Conservation (phyloP, 2,797 vertebrate genomes). For the Anguilla anguilla region DNA sequence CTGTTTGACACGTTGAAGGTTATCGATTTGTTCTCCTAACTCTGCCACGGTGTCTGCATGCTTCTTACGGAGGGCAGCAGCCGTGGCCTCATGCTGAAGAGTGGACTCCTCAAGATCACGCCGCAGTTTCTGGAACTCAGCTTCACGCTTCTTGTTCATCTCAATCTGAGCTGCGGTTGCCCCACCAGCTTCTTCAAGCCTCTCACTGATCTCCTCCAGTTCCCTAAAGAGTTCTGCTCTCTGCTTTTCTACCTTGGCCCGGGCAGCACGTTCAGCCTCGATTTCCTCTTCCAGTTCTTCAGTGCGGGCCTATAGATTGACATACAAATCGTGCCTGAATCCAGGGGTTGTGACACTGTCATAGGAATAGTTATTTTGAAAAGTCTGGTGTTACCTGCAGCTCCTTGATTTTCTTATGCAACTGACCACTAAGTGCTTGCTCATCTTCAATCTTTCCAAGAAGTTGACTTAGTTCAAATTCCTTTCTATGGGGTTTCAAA, state of each 20-base stretch:
- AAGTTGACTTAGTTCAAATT: slow-evolving; percentile 84
- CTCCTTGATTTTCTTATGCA: slow-evolving; percentile 78
- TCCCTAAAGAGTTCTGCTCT: slow-evolving; percentile 79
- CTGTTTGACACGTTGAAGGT: slow-evolving; percentile 88
- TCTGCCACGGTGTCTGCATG: slow-evolving; percentile 84
- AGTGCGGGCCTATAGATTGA: slow-evolving; percentile 72
- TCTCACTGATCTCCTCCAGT: slow-evolving; percentile 88
- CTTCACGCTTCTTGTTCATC: slow-evolving; percentile 88
- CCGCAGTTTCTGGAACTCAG: slow-evolving; percentile 85
- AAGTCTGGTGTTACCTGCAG: slow-evolving; percentile 72
- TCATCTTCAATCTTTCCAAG: slow-evolving; percentile 86
- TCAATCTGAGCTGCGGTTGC: slow-evolving; percentile 80
- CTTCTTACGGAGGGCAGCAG: slow-evolving; percentile 82
- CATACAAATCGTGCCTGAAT: not conserved
- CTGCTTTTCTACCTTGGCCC: slow-evolving; percentile 84
- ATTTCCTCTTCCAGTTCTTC: slow-evolving; percentile 89
- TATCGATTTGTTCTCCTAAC: slow-evolving; percentile 87
- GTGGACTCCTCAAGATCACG: slow-evolving; percentile 86
- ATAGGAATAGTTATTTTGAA: not conserved
- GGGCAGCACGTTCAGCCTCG: slow-evolving; percentile 76
- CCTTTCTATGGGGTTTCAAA: slow-evolving; percentile 71
- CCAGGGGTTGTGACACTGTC: not conserved
- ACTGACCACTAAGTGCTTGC: slow-evolving; percentile 61
- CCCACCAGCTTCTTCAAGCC: slow-evolving; percentile 85
- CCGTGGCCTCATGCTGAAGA: slow-evolving; percentile 83